A percentile compares a stretch with the other conserved stretches of the same genome.
These are phyloP conservation scores for Orthonyx spaldingii DNA, from an alignment of 2,113 vertebrate species.

Conservation along the genomic window DNA sequence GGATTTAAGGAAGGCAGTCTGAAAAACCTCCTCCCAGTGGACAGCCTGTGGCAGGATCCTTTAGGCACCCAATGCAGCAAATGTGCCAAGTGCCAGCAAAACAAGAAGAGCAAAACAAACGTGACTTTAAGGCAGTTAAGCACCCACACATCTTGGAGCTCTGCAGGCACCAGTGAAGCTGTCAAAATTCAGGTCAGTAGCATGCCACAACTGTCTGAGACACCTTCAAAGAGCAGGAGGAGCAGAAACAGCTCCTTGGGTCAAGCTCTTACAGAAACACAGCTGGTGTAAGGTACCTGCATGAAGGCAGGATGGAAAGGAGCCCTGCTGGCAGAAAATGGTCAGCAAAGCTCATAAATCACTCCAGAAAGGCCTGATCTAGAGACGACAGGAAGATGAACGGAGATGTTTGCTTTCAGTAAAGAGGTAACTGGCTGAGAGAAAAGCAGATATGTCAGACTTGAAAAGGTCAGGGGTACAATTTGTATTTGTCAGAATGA, in stretches of 20 bases:
- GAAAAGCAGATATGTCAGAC: neutral
- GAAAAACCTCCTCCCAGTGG: neutral
- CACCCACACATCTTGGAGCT: neutral
- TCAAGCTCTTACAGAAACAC: neutral
- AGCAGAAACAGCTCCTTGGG: neutral
- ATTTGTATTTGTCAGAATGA: neutral
- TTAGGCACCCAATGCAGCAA: neutral
- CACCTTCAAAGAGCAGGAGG: neutral
- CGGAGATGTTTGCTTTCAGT: neutral
- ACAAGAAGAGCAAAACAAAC: neutral
- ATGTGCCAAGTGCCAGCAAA: neutral
- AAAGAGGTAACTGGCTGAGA: neutral
- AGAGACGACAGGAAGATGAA: constrained; percentile 45
- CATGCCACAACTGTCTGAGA: neutral
- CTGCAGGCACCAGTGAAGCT: neutral
- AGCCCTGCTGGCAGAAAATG: neutral
- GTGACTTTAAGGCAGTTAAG: neutral
- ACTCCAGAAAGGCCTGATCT: neutral
- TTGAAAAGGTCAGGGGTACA: constrained; percentile 13
- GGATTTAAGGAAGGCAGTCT: neutral
- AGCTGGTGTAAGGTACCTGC: neutral
- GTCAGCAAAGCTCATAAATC: constrained; percentile 9
- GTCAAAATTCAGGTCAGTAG: neutral
- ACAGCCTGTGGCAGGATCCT: neutral
- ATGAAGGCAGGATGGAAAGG: neutral